Evolutionary conservation across 2,888 invertebrate genomes (phyloP), one percentile per base, ranked within the genome.

Genomic region (Plutella xylostella): DNA sequence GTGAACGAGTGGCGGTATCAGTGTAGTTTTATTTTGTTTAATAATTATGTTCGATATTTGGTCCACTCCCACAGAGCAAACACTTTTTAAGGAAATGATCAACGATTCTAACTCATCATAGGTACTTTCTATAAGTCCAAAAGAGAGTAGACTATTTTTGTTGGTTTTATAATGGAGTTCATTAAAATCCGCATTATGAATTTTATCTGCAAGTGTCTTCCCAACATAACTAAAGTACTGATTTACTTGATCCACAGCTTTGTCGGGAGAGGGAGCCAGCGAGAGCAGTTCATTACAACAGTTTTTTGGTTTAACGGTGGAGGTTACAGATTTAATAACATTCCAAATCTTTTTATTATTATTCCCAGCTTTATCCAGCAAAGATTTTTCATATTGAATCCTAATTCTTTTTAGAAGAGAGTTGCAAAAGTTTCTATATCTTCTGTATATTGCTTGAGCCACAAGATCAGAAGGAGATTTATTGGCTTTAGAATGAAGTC

Each of bases 1-100:
- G n/a, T 46, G 38, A 18, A 11, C 14, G 15, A 46, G 22, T 2
- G 35, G 14, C 1, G 46, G 42, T 28, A 30, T 33, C n/a, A 46
- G n/a, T 1, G 20, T 9, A 20, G 12, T n/a, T 19, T 15, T 35
- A 2, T 18, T 18, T 4, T 12, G 20, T 28, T 45, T 45, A 11
- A 45, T 31, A 21, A 45, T 18, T 19, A 3, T n/a, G 1, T 25
- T 37, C 2, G 45, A 33, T 5, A 46, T 46, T 11, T 31, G 20
- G 38, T 46, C 46, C 38, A 21, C 37, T 2, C 46, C 42, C 5
- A 35, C 35, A 14, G 35, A 9, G 12, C 35, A 35, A 9, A 6
- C 35, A 18, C 18, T 12, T 19, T 19, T 35, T 5, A 35, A 12
- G 9, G 4, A 14, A 4, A n/a, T 5, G 17, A 18, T 35, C 5